Percentiles rank a stretch among this genome's conserved stretches.
phyloP scores from a whole-genome alignment of 1,140 invertebrate species.

The Brachionus rotundiformis region DNA sequence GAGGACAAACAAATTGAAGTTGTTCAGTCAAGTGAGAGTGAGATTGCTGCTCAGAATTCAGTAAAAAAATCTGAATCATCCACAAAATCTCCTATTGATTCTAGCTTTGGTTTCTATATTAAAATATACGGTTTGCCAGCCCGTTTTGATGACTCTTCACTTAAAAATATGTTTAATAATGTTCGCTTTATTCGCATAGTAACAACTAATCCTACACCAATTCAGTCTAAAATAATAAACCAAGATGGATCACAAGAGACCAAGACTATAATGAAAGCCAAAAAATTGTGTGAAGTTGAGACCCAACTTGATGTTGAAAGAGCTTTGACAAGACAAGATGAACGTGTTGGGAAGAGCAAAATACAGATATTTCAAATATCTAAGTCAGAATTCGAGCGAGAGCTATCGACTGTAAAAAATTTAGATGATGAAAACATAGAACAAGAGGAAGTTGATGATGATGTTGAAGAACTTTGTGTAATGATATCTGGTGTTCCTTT shows the following conservation, averaged over 20 bases:
- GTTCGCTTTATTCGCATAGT: constrained; percentile 3
- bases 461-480: background rate
- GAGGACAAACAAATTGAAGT: constrained; percentile 58
- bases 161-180: constrained; percentile 49
- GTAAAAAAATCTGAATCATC: background rate
- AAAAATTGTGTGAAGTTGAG: constrained; percentile 46
- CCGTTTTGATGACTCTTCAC: background rate
- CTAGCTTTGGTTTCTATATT: background rate
- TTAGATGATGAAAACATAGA: background rate
- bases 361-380: constrained; percentile 47
- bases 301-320: constrained; percentile 36
- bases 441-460: background rate
- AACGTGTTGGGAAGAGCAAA: constrained; percentile 31
- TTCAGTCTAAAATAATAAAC: constrained; percentile 31
- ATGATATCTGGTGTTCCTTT: background rate
- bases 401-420: background rate
- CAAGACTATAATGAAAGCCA: constrained; percentile 24
- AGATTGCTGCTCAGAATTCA: background rate
- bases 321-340: constrained; percentile 30
- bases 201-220: constrained; percentile 1
- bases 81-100: background rate
- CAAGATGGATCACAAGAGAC: constrained; percentile 7
- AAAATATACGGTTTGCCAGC: constrained; percentile 49
- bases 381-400: constrained; percentile 10
- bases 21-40: background rate